Evolutionary conservation across 2,888 invertebrate genomes (phyloP).

Genomic region (Masnerella sp.): DNA sequence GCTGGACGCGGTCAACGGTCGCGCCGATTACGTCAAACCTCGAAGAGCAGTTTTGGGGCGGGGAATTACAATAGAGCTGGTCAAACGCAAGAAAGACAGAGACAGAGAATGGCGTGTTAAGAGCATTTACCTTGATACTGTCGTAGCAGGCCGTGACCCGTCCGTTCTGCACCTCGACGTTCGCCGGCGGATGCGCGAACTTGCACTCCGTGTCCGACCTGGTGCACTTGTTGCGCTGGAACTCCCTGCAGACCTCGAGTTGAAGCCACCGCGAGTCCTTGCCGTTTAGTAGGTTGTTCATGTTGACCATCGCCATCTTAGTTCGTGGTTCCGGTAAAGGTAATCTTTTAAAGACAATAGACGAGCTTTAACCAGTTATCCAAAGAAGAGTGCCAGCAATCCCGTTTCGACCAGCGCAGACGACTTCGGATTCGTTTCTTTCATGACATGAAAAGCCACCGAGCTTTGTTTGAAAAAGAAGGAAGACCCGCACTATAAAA

Average conservation of each 20-base stretch:
- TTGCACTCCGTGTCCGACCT: slow-evolving; percentile 99
- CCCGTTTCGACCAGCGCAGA: too few relatives aligned
- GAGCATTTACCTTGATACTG: slow-evolving; percentile 96
- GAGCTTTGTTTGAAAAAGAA: too few relatives aligned
- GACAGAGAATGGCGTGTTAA: slow-evolving; percentile 47
- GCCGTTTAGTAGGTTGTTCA: slow-evolving; percentile 97
- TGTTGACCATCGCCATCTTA: slow-evolving; percentile 92
- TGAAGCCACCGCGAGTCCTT: slow-evolving; percentile 99
- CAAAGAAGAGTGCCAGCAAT: too few relatives aligned
- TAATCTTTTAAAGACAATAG: slow-evolving; percentile 41
- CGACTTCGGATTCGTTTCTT: too few relatives aligned
- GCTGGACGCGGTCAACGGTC: slow-evolving; percentile 31
- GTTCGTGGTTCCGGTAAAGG: slow-evolving; percentile 20
- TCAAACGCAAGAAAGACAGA: slow-evolving; percentile 50
- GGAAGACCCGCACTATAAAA: too few relatives aligned
- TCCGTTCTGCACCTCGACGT: slow-evolving; percentile 99
- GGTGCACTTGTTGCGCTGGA: slow-evolving; percentile 99
- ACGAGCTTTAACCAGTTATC: slow-evolving; percentile 1
- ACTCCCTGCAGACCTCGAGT: slow-evolving; percentile 99
- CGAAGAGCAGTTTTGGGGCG: slow-evolving; percentile 20
- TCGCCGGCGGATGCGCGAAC: slow-evolving; percentile 99
- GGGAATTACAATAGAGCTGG: slow-evolving; percentile 43
- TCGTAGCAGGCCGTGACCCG: slow-evolving; percentile 99
- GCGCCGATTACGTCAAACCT: neutral
- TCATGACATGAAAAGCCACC: too few relatives aligned